Percentiles rank a stretch among this genome's conserved stretches.
Conservation (phyloP, 2,797 vertebrate genomes). For the Lagodon rhomboides region DNA sequence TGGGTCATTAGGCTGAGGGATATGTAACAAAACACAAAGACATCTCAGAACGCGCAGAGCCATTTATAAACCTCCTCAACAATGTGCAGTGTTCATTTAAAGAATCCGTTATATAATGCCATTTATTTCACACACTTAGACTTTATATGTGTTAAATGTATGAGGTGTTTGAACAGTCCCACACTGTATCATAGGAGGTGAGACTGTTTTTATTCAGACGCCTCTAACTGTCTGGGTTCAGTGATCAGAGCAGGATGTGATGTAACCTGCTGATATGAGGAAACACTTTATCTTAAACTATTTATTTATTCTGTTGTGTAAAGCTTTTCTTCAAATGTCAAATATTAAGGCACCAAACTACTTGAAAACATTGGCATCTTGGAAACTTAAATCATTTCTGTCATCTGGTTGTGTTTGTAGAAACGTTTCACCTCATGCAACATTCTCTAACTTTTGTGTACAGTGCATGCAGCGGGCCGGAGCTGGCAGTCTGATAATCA, state of each 20-base stretch:
- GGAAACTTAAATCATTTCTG: not conserved
- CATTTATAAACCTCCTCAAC: conserved; percentile 8
- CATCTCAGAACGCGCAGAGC: not conserved
- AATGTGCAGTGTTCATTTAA: not conserved
- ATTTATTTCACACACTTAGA: not conserved
- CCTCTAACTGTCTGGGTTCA: conserved; percentile 17
- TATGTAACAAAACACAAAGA: not conserved
- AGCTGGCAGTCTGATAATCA: conserved; percentile 10
- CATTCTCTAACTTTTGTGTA: conserved; percentile 6
- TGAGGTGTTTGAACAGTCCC: conserved; percentile 30
- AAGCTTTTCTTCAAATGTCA: not conserved
- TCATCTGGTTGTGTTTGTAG: not conserved
- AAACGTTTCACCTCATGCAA: not conserved
- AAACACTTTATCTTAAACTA: not conserved
- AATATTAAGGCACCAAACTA: not conserved
- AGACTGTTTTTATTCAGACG: conserved; percentile 23
- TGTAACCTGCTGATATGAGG: not conserved
- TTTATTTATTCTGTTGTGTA: not conserved
- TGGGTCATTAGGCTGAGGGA: not conserved
- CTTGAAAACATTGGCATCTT: not conserved
- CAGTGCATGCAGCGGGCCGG: not conserved
- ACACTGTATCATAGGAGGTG: conserved; percentile 24
- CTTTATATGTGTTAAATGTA: not conserved
- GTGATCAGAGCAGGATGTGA: conserved; percentile 27
- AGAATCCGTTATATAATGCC: not conserved